Conservation (phyloP, 2,888 invertebrate species). For the Cremastobaeus sp. region DNA sequence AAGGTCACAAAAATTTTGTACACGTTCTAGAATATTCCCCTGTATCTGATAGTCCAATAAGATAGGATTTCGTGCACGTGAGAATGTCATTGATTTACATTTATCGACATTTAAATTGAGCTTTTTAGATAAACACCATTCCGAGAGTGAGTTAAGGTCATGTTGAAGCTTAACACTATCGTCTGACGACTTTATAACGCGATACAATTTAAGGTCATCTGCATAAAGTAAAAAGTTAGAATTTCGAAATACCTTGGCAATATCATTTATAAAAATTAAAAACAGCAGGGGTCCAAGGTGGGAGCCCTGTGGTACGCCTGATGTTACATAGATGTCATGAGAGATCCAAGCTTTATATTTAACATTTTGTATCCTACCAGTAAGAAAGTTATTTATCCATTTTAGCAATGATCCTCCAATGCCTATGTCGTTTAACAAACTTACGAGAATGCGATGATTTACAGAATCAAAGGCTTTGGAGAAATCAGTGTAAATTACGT, state of each 20-base stretch:
- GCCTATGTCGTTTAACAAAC: too few species aligned
- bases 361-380: not conserved
- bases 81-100: not conserved
- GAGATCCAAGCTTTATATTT: not conserved
- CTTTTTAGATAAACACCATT: not conserved
- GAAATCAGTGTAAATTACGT: too few species aligned
- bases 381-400: not conserved
- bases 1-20: not conserved
- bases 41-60: not conserved
- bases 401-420: too few species aligned
- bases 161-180: not conserved
- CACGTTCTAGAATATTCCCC: not conserved
- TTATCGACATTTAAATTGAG: not conserved
- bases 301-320: not conserved
- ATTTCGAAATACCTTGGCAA: not conserved
- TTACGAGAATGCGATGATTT: too few species aligned
- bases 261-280: not conserved
- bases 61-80: not conserved
- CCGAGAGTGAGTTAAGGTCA: not conserved
- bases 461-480: too few species aligned
- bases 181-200: not conserved
- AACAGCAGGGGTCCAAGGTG: not conserved
- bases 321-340: not conserved
- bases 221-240: not conserved
- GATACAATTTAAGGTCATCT: not conserved